Base-by-base conservation (phyloP, 2,888 invertebrate genomes). In the Erynnis tages region DNA sequence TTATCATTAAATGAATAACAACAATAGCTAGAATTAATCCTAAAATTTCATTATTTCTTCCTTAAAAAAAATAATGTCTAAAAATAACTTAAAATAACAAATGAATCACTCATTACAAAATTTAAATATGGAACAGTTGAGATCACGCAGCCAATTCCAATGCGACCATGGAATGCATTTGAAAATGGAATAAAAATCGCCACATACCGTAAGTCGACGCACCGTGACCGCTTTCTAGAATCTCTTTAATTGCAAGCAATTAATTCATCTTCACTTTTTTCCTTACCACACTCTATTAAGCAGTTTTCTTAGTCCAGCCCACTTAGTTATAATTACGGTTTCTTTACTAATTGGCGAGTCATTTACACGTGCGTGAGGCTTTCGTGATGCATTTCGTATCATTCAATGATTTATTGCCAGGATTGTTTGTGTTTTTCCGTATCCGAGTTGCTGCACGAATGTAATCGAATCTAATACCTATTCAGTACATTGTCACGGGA, bases 171-270 rank as follows among this genome's bases (percentile, higher is more conserved):
- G 43, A 50, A 50, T 50, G 50, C 43, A 54, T 56, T 55, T 58
- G 55, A 58, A 68, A 65, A 62, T 66, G 62, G 66, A 63, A 62
- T 53, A 53, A 43, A 60, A 64, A 63, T 62, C 61, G 57, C 54
- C 50, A 66, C 81, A 81, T 83, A 70, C 78, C 76, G 59, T 47
- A 61, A 59, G 59, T 43, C 74, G 73, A 72, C 78, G 76, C 79
- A 82, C 73, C 84, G 85, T 82, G 69, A 81, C 84, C 40, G 73
- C 87, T 87, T 87, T 88, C 88, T 71, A 73, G 62, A 76, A 84
- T 84, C 82, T 81, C 55, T 65, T 63, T 80, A 80, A 82, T 83
- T 76, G 70, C 74, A 69, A 70, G 73, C 69, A 79, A 80, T 87
- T 82, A 86, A 76, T 74, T 71, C 69, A 82, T 85, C 86, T 85